Evolutionary conservation across 2,113 vertebrate species (phyloP), one percentile per base, ranked within the genome.

Genomic region (Ceyx margarethae): DNA sequence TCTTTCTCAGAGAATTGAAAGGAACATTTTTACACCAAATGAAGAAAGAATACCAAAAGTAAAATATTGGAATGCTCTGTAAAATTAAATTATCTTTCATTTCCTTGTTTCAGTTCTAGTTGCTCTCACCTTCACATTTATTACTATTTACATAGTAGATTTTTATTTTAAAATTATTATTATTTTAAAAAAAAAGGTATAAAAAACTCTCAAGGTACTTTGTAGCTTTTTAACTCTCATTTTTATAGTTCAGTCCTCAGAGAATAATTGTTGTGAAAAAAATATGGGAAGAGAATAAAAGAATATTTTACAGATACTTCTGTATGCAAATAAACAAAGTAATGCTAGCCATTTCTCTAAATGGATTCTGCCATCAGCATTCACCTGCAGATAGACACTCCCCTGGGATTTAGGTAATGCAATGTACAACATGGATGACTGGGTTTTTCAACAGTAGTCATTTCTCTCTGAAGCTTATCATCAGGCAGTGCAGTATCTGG

Each of bases 401-500:
- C 78, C 62, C 71, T 91, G 85, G 72, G 96, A 78, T 76, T 80
- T 33, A 25, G 94, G 71, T 21, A 90, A 79, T 93, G 83, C 56
- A 37, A 10, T 35, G 81, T 64, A 31, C 75, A 81, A 92, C 91
- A 94, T 75, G 95, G 91, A 86, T 96, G 94, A 61, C 80, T 91
- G 69, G 51, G 48, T 91, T 94, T 92, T 58, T 86, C 6, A 18
- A 91, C 94, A 90, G 73, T 21, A 93, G 45, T 46, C 73, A 83
- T 91, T 95, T 81, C 87, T 93, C 86, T 85, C 67, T 81, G 54
- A 56, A 74, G 68, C 79, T 94, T 54, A 94, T 95, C 71, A 53
- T 26, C 88, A 89, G 65, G 90, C 81, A 87, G 74, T 85, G 84
- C 82, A 84, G 66, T 37, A 71, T 68, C 90, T 25, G 66, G 43